Conservation (phyloP, 2,888 invertebrate species). For the Plutella xylostella region DNA sequence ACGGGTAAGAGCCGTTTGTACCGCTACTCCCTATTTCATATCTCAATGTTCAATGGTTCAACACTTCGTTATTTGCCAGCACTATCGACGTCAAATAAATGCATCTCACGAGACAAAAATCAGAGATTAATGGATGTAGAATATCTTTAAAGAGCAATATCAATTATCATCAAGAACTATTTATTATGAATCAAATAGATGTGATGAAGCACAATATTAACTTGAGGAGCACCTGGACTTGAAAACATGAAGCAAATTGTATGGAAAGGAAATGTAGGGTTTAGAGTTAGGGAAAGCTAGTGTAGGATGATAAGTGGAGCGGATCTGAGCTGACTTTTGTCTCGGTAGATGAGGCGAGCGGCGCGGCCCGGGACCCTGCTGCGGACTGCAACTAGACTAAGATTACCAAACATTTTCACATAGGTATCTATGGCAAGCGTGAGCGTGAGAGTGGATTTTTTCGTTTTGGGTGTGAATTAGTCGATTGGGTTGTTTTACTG, state of each 20-base stretch:
- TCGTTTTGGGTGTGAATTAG: conserved; percentile 70
- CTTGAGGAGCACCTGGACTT: not conserved
- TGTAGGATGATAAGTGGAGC: conserved; percentile 3
- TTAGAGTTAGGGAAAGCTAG: not conserved
- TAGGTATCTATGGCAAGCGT: conserved; percentile 71
- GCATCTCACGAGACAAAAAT: conserved; percentile 71
- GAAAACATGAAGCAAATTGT: not conserved
- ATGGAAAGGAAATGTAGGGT: not conserved
- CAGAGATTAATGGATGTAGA: conserved; percentile 35
- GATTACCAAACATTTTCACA: conserved; percentile 67
- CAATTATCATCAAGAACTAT: too few species aligned
- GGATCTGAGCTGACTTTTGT: conserved; percentile 63
- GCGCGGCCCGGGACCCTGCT: conserved; percentile 56
- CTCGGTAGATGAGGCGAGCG: conserved; percentile 69
- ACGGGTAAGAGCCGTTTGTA: conserved; percentile 77
- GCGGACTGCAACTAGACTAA: conserved; percentile 65
- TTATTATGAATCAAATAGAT: too few species aligned
- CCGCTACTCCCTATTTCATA: conserved; percentile 29
- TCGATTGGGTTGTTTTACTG: conserved; percentile 70
- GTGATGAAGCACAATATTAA: not conserved
- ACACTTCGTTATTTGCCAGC: conserved; percentile 66
- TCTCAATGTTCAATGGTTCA: conserved; percentile 65
- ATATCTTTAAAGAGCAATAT: too few species aligned
- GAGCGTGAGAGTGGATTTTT: conserved; percentile 71
- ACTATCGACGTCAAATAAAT: conserved; percentile 53